Evolutionary conservation across 2,113 vertebrate genomes (phyloP).

Genomic region (Triplophysa siluroides): DNA sequence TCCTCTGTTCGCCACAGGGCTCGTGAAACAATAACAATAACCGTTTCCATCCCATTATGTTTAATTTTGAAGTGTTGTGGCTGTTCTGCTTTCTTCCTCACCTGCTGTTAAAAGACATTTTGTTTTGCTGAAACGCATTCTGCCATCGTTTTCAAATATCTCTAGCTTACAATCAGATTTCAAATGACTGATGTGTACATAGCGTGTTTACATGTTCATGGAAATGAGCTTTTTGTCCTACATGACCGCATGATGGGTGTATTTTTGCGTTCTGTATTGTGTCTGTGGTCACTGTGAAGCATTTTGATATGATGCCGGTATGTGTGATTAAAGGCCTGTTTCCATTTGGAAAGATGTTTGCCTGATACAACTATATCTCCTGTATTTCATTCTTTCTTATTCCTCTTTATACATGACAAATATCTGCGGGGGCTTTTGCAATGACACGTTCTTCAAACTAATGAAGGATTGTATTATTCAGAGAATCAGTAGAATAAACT

Average conservation of each 20-base stretch:
- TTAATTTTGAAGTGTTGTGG: conserved; percentile 27
- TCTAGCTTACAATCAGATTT: background rate
- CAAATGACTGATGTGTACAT: conserved; percentile 20
- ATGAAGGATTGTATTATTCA: background rate
- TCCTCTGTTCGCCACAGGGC: background rate
- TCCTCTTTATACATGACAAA: background rate
- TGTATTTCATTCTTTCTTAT: background rate
- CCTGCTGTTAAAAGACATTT: conserved; percentile 35
- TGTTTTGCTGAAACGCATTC: conserved; percentile 1
- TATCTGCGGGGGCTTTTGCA: background rate
- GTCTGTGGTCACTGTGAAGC: background rate
- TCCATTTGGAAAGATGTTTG: background rate
- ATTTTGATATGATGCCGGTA: conserved; percentile 10
- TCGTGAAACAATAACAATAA: conserved; percentile 36
- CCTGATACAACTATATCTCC: background rate
- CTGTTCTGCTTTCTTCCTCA: background rate
- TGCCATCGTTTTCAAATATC: background rate
- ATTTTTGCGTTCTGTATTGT: conserved; percentile 8
- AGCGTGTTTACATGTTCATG: conserved; percentile 25
- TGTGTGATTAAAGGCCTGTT: background rate
- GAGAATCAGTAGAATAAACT: background rate
- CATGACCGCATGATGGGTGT: conserved; percentile 29
- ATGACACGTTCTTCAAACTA: background rate
- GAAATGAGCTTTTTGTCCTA: conserved; percentile 42
- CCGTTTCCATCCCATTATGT: conserved; percentile 28